Evolutionary conservation across 2,888 invertebrate genomes (phyloP), one percentile per base, ranked within the genome.

Genomic region (Pammene fasciana): DNA sequence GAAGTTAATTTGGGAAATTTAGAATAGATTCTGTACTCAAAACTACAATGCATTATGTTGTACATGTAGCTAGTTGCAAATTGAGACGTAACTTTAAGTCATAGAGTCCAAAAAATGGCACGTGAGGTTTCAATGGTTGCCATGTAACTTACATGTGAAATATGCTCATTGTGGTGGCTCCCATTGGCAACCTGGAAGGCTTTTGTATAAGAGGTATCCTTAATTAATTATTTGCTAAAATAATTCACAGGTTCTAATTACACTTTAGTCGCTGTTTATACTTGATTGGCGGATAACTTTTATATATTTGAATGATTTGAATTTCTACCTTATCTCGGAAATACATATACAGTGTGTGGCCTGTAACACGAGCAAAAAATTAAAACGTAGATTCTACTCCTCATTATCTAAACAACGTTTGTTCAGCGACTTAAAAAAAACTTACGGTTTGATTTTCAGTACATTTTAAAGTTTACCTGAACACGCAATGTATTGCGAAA

Each of bases 211-310:
- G n/a, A 45, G 26, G n/a, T 7, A 43, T 57, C 13, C 8, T 57
- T 59, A 59, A 59, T 45, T 59, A 59, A 59, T 34, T 38, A 59
- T 59, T 59, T 45, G 45, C 26, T 45, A n/a, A 14, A 10, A 45
- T 59, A n/a, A 38, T 38, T 55, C 34, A 45, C 13, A 57, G 18
- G 26, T 56, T 5, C 8, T 38, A 9, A 14, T 55, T 55, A 55
- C 6, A 14, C 9, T 36, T 34, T 54, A 7, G 55, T 55, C 5
- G 52, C 43, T 43, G 10, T 10, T 11, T 26, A 26, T 26, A 26
- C n/a, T 1, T 26, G 26, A 26, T 26, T 26, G 26, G 4, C 26
- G 4, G 26, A 26, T 26, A 1, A 4, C 26, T 26, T 26, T 26
- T 26, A 1, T 26, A 26, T 4, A 26, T 26, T 26, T 26, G 26